Evolutionary conservation across 2,888 invertebrate genomes (phyloP).

Genomic region (Lithophane socia): DNA sequence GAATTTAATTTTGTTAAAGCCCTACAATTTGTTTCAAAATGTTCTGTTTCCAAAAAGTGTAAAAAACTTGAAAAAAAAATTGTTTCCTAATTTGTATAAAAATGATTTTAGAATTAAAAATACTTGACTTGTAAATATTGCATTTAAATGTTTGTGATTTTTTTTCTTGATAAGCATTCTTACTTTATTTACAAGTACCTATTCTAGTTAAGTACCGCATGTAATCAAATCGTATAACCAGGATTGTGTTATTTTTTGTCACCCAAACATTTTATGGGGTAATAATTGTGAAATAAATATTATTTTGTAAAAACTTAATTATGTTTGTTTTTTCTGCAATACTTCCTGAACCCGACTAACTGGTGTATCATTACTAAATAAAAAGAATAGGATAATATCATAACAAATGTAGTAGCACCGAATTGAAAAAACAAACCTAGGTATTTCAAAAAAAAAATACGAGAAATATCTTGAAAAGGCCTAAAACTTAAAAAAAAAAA

Average conservation of each 20-base stretch:
- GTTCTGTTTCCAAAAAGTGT: conserved; percentile 79
- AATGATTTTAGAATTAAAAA: conserved; percentile 69
- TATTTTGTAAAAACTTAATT: conserved; percentile 79
- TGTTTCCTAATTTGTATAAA: conserved; percentile 78
- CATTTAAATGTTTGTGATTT: conserved; percentile 88
- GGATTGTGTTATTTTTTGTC: conserved; percentile 84
- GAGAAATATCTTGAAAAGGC: neutral
- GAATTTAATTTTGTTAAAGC: conserved; percentile 77
- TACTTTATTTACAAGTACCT: conserved; percentile 77
- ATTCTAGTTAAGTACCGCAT: conserved; percentile 81
- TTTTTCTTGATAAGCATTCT: conserved; percentile 73
- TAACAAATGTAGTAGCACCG: neutral
- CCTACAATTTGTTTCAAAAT: conserved; percentile 71
- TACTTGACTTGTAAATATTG: conserved; percentile 86
- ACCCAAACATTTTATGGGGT: conserved; percentile 75
- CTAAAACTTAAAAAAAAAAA: neutral
- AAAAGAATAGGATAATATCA: neutral
- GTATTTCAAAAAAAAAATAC: no score
- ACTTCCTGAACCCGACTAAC: neutral
- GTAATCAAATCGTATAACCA: conserved; percentile 83
- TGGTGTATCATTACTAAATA: no score
- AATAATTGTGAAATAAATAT: conserved; percentile 84
- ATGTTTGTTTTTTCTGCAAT: conserved; percentile 47
- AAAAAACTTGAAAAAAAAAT: conserved; percentile 69
- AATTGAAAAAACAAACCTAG: no score